Evolutionary conservation across 2,113 vertebrate species (phyloP).

Genomic region (Numida meleagris): DNA sequence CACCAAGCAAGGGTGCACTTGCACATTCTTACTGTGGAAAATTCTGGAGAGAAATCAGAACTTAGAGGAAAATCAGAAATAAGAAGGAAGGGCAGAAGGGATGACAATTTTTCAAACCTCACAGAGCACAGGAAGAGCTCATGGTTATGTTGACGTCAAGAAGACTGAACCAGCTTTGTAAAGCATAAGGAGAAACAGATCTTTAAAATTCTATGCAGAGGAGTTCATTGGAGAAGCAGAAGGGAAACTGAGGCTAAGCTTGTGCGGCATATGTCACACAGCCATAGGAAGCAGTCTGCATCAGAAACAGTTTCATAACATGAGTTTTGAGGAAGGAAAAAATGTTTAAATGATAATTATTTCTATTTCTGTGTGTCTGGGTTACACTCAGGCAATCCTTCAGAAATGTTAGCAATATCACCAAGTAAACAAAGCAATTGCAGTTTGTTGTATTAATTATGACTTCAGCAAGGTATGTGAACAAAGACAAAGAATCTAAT

Average conservation of each 20-base stretch:
- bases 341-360: neutral
- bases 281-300: neutral
- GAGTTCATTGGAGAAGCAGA: neutral
- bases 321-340: neutral
- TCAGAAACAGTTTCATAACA: neutral
- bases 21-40: neutral
- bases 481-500: neutral
- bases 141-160: neutral
- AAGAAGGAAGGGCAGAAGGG: neutral
- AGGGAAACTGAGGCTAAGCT: slow-evolving; percentile 36
- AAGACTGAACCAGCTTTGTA: neutral
- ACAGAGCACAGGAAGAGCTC: neutral
- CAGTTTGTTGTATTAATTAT: neutral
- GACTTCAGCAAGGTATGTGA: neutral
- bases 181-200: slow-evolving; percentile 34
- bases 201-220: slow-evolving; percentile 2
- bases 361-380: neutral
- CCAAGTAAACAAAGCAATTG: neutral
- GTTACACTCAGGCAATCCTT: neutral
- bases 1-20: neutral
- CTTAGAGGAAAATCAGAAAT: neutral
- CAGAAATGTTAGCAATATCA: neutral
- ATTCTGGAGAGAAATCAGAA: neutral
- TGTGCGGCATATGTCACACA: neutral
- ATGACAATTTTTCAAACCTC: neutral